These are phyloP conservation scores for Acrobeloides nanus DNA, from an alignment of 2,888 invertebrate genomes.

Conservation along the genomic window DNA sequence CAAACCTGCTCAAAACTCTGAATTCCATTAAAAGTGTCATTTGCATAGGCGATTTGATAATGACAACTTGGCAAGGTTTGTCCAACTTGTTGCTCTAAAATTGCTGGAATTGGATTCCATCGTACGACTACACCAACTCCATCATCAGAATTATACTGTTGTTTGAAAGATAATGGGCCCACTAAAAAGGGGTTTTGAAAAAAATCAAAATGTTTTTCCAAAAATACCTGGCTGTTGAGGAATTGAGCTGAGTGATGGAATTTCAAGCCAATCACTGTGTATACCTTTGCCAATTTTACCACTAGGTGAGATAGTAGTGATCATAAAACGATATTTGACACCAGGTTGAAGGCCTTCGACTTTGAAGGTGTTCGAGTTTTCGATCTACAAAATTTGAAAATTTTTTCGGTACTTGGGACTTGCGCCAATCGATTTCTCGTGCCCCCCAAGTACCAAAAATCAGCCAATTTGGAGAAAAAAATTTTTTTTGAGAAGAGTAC, in stretches of 20 bases:
- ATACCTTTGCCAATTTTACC: constrained; percentile 38
- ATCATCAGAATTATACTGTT: constrained; percentile 39
- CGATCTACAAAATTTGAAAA: constrained; percentile 43
- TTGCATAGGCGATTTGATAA: constrained; percentile 10
- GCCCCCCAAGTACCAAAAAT: no score
- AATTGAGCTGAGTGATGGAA: no score
- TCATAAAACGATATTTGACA: constrained; percentile 41
- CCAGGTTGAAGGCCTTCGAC: constrained; percentile 48
- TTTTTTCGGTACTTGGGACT: no score
- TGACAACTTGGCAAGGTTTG: constrained; percentile 6
- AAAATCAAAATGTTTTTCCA: not conserved
- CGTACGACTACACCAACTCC: constrained; percentile 35
- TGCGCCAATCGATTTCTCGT: no score
- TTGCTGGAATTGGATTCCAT: no score
- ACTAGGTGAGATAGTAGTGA: constrained; percentile 38
- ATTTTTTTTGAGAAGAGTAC: no score
- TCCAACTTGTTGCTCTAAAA: no score
- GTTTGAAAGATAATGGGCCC: constrained; percentile 28
- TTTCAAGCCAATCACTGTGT: constrained; percentile 40
- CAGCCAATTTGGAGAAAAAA: no score
- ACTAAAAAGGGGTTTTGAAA: constrained; percentile 9
- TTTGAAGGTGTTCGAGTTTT: constrained; percentile 30
- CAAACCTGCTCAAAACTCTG: constrained; percentile 19
- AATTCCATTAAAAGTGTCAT: constrained; percentile 9
- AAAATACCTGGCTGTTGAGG: no score